Base-by-base conservation (phyloP, 30 jellyfish, hydroid and myxozoan genomes). In the Chrysaora quinquecirrha region DNA sequence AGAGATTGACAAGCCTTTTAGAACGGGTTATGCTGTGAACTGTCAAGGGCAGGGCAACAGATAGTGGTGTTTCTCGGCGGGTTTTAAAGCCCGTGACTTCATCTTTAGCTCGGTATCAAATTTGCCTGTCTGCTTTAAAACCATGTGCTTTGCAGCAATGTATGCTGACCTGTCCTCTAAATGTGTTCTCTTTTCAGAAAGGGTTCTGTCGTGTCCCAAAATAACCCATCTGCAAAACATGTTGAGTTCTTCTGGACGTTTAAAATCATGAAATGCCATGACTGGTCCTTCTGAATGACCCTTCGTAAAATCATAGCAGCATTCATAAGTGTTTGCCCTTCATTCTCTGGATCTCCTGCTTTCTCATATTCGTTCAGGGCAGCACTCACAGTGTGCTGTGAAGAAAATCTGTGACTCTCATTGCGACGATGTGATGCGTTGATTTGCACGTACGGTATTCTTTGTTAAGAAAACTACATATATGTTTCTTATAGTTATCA, bases 251-350 rank as follows among this genome's bases (percentile, higher is more conserved):
- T 68, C 80, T 68, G 62, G 80, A 21, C 30, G 14, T 68, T 68
- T 34, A 68, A 68, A 68, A 68, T 68, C 80, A 68, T 68, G 48
- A 68, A 68, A 30, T 32, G 80, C 80, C 80, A 68, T 68, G 43
- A 30, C 48, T 30, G 80, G 48, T 21, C 43, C 56, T 68, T 68
- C 31, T 29, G 43, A 21, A 68, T 68, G 48, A 21, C 80, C 29
- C 63, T 68, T 68, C 80, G 43, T 30, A 68, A 34, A 68, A 68
- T 68, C 43, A 68, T 3, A 7, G 80, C 80, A 68, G 80, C 80
- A 30, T 68, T 34, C 43, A 68, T 30, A 30, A 68, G 48, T 21
- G 48, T 34, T 29, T 68, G 43, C 24, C 30, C 48, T 21, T 68
- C 80, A 30, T 34, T 64, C 32, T 68, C 80, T 21, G 43, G 43